Percentiles rank a stretch among this genome's conserved stretches.
phyloP scores from a whole-genome alignment of 2,888 invertebrate species.

The Lepeophtheirus nordmannii region DNA sequence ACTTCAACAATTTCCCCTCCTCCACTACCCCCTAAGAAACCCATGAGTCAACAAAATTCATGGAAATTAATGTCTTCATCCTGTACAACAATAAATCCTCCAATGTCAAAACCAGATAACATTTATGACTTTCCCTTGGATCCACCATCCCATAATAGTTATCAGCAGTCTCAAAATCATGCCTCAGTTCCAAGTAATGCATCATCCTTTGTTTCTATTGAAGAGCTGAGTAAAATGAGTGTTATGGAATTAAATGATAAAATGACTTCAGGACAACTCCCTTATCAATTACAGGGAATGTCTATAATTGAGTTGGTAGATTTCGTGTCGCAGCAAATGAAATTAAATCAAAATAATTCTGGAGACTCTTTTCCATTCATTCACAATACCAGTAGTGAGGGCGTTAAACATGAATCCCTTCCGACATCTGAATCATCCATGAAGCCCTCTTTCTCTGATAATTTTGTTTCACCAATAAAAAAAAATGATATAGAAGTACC shows the following conservation, averaged over 20 bases:
- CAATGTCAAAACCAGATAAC: not conserved
- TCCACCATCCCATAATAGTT: not conserved
- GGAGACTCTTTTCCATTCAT: not conserved
- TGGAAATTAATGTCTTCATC: not conserved
- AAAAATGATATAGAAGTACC: too few species aligned
- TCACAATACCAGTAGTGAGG: not conserved
- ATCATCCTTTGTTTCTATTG: slow-evolving; percentile 54
- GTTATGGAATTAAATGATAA: slow-evolving; percentile 50
- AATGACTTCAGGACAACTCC: slow-evolving; percentile 15
- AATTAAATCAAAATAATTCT: not conserved
- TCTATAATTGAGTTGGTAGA: slow-evolving; percentile 23
- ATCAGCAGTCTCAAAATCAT: too few species aligned
- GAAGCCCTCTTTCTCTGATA: slow-evolving; percentile 22
- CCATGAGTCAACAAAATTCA: not conserved
- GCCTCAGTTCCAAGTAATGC: slow-evolving; percentile 40
- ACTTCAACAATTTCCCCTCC: slow-evolving; percentile 18
- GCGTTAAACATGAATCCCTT: not conserved
- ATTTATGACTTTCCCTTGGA: slow-evolving; percentile 19
- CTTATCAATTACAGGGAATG: slow-evolving; percentile 22
- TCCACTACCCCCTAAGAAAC: slow-evolving; percentile 24
- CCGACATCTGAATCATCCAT: not conserved
- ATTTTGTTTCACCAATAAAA: slow-evolving; percentile 4
- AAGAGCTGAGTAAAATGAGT: slow-evolving; percentile 66
- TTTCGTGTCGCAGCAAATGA: not conserved
- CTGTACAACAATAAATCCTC: not conserved